Conservation (phyloP, 1,140 invertebrate species). For the Neodiprion fabricii region DNA sequence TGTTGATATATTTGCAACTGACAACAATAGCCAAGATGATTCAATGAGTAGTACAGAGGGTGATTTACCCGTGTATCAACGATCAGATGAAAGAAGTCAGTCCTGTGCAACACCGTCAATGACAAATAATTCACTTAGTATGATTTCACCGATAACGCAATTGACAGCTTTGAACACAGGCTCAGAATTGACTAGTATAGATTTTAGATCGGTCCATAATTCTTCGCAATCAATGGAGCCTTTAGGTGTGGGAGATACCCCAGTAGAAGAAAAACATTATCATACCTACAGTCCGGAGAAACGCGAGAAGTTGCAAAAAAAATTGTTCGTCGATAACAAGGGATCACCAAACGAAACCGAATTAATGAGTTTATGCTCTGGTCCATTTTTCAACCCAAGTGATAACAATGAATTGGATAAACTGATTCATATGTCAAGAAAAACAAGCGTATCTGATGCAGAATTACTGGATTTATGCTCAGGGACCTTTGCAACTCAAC, state of each 20-base stretch:
- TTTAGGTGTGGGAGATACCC: slow-evolving; percentile 22
- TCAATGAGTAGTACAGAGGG: slow-evolving; percentile 39
- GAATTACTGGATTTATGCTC: slow-evolving; percentile 47
- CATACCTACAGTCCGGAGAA: slow-evolving; percentile 33
- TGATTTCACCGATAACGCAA: slow-evolving; percentile 49
- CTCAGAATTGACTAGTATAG: slow-evolving; percentile 44
- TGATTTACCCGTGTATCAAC: slow-evolving; percentile 34
- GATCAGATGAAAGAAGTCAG: slow-evolving; percentile 27
- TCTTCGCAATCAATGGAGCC: slow-evolving; percentile 14
- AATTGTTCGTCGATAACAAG: slow-evolving; percentile 47
- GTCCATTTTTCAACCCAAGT: slow-evolving; percentile 53
- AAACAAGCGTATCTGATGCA: slow-evolving; percentile 34
- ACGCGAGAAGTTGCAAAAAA: slow-evolving; percentile 42
- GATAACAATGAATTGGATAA: slow-evolving; percentile 25
- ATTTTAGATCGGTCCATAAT: slow-evolving; percentile 10
- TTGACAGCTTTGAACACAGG: slow-evolving; percentile 49
- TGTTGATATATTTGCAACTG: slow-evolving; percentile 40
- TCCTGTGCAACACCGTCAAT: slow-evolving; percentile 35
- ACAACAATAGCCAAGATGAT: slow-evolving; percentile 19
- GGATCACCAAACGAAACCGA: slow-evolving; percentile 59
- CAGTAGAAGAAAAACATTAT: slow-evolving; percentile 36
- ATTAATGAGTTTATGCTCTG: slow-evolving; percentile 62
- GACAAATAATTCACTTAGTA: slow-evolving; percentile 37
- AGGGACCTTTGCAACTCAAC: slow-evolving; percentile 37
- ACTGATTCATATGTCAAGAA: slow-evolving; percentile 21